Conservation (phyloP, 2,888 invertebrate species). For the Drosophila mimetica region DNA sequence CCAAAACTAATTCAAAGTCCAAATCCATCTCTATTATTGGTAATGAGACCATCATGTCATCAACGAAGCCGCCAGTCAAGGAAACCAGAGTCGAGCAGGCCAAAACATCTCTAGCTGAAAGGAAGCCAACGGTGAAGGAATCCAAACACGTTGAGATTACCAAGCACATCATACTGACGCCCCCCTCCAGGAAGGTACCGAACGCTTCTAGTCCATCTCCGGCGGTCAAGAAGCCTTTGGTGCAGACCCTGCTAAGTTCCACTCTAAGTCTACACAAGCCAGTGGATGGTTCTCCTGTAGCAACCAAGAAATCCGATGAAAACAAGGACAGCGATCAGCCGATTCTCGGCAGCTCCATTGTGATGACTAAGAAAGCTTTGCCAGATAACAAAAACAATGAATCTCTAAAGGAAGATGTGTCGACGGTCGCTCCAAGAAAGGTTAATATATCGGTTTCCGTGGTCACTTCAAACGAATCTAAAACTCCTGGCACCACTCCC, state of each 20-base stretch:
- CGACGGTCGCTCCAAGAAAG: conserved; percentile 3
- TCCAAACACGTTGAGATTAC: not conserved
- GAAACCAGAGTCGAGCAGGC: not conserved
- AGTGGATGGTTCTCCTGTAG: not conserved
- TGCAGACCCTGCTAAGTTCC: conserved; percentile 28
- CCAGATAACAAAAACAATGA: conserved; percentile 5
- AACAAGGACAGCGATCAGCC: not conserved
- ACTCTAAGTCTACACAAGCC: conserved; percentile 18
- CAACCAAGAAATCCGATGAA: not conserved
- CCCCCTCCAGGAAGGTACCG: conserved; percentile 6
- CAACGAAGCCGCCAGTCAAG: not conserved
- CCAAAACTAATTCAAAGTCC: not conserved
- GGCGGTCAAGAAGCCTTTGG: conserved; percentile 10
- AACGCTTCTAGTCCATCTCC: not conserved
- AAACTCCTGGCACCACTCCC: not conserved
- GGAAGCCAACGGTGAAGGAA: not conserved
- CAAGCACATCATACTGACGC: conserved; percentile 10
- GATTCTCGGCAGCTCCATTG: conserved; percentile 1
- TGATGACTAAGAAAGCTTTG: conserved; percentile 20
- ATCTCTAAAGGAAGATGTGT: not conserved
- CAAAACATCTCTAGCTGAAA: not conserved
- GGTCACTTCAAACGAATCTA: conserved; percentile 17
- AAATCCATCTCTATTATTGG: conserved; percentile 29
- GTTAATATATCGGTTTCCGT: conserved; percentile 38
- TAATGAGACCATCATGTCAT: conserved; percentile 21